Conservation (phyloP, 2,888 invertebrate genomes). For the Aradus depressus region DNA sequence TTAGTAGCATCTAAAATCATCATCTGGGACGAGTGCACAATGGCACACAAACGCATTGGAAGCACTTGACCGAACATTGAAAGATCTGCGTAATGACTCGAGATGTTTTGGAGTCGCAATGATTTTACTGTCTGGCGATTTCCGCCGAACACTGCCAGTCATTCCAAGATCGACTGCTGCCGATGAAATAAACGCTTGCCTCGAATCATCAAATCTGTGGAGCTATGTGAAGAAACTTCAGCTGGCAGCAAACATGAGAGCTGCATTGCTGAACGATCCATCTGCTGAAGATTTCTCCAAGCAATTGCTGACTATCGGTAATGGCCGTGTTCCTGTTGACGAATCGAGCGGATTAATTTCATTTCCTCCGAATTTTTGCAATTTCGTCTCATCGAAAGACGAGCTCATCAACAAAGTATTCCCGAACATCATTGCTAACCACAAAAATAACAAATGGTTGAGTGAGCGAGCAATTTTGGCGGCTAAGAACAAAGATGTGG, state of each 20-base stretch:
- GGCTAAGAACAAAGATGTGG: conserved; percentile 34
- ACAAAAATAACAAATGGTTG: conserved; percentile 25
- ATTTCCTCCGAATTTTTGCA: conserved; percentile 34
- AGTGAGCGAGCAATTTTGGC: conserved; percentile 33
- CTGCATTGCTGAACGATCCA: conserved; percentile 20
- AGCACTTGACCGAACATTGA: conserved; percentile 31
- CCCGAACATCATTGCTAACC: conserved; percentile 33
- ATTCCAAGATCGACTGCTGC: conserved; percentile 24
- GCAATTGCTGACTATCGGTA: conserved; percentile 35
- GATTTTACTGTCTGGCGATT: too few relatives aligned
- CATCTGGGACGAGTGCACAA: conserved; percentile 33
- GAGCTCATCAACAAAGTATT: conserved; percentile 31
- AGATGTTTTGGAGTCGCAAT: too few relatives aligned
- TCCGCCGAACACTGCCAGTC: too few relatives aligned
- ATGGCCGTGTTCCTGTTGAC: conserved; percentile 33
- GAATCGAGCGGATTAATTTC: conserved; percentile 34
- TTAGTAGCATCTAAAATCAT: conserved; percentile 30
- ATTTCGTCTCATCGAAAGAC: conserved; percentile 30
- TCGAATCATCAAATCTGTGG: too few relatives aligned
- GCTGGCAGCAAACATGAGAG: conserved; percentile 18
- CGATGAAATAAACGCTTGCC: conserved; percentile 24
- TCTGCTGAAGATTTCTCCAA: conserved; percentile 33
- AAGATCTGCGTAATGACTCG: conserved; percentile 29
- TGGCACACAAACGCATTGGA: conserved; percentile 32
- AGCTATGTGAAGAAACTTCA: conserved; percentile 20